Percentiles rank a stretch among this genome's conserved stretches.
These are phyloP conservation scores for Callipepla squamata DNA, from an alignment of 2,113 vertebrate species.

Conservation along the genomic window DNA sequence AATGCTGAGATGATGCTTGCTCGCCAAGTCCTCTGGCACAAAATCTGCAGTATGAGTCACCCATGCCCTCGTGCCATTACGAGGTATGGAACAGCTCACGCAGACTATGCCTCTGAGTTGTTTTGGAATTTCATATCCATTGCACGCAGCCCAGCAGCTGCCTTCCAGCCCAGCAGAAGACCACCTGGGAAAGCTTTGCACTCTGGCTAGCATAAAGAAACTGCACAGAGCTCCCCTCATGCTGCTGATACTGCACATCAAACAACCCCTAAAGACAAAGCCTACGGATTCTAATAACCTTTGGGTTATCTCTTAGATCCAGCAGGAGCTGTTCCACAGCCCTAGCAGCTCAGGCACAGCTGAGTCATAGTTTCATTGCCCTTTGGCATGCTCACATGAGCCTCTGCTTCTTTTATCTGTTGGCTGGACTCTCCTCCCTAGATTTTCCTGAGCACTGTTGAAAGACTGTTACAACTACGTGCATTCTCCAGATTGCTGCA, in stretches of 20 bases:
- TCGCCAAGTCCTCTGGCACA: not conserved
- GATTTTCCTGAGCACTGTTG: not conserved
- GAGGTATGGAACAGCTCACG: not conserved
- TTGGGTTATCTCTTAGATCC: not conserved
- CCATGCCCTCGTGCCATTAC: not conserved
- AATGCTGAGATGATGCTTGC: not conserved
- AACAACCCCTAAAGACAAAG: not conserved
- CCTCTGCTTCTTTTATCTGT: not conserved
- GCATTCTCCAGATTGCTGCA: not conserved
- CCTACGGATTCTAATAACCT: not conserved
- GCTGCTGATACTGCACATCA: not conserved
- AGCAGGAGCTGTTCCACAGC: not conserved
- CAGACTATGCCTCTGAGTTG: not conserved
- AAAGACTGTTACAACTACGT: not conserved
- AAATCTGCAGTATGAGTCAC: not conserved
- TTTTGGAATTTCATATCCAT: rapidly evolving
- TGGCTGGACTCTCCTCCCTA: not conserved
- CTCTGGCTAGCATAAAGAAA: rapidly evolving
- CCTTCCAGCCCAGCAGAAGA: not conserved
- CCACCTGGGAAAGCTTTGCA: not conserved
- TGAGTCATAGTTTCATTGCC: not conserved
- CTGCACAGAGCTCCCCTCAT: not conserved
- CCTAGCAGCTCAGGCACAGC: not conserved
- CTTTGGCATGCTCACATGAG: not conserved
- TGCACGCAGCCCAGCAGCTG: not conserved